These are phyloP conservation scores for Gerris lacustris DNA, from an alignment of 2,888 invertebrate genomes.

Conservation along the genomic window DNA sequence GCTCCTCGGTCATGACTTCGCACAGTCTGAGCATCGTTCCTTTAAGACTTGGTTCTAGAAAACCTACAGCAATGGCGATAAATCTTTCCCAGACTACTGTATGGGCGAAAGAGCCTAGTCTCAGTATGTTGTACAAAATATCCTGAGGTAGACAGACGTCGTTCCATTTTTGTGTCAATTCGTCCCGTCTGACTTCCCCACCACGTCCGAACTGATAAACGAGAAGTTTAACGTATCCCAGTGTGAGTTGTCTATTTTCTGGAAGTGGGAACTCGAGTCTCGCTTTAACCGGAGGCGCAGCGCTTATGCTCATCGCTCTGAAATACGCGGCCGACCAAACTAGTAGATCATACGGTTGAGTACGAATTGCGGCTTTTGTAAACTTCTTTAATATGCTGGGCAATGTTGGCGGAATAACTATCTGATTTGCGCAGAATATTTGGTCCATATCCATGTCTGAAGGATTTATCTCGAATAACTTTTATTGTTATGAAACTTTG, in stretches of 20 bases:
- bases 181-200: not conserved
- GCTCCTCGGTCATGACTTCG: slow-evolving; percentile 67
- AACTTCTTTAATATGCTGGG: slow-evolving; percentile 74
- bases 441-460: slow-evolving; percentile 43
- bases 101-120: slow-evolving; percentile 53
- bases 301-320: slow-evolving; percentile 59
- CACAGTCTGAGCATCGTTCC: slow-evolving; percentile 70
- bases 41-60: slow-evolving; percentile 55
- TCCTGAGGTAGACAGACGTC: slow-evolving; percentile 51
- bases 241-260: slow-evolving; percentile 59
- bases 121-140: slow-evolving; percentile 54
- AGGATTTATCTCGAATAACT: too few species aligned
- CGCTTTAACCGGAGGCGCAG: slow-evolving; percentile 70
- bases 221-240: slow-evolving; percentile 64
- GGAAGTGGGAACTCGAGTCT: slow-evolving; percentile 60
- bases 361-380: slow-evolving; percentile 81
- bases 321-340: slow-evolving; percentile 75
- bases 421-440: slow-evolving; percentile 69
- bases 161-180: slow-evolving; percentile 41
- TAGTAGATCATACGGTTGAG: slow-evolving; percentile 75
- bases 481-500: too few species aligned
- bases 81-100: slow-evolving; percentile 60
- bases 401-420: slow-evolving; percentile 67
- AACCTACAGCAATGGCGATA: slow-evolving; percentile 57
- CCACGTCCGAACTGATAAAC: slow-evolving; percentile 46